Percentiles rank a stretch among this genome's conserved stretches.
phyloP scores from a whole-genome alignment of 2,888 invertebrate species.

The Drosophila anomalata region DNA sequence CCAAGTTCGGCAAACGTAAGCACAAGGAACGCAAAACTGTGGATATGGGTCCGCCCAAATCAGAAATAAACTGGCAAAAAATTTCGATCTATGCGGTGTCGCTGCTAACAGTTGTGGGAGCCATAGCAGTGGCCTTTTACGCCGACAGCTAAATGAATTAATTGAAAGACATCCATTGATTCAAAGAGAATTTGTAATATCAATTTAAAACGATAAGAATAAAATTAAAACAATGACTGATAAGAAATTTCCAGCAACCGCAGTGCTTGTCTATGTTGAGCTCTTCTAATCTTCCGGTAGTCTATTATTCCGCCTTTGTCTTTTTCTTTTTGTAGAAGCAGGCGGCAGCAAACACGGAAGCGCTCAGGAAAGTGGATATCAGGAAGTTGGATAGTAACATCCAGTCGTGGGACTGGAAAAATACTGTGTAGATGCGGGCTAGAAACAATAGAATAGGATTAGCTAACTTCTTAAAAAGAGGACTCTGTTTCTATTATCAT shows the following conservation, averaged over 20 bases:
- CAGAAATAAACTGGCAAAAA: conserved; percentile 61
- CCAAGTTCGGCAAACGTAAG: conserved; percentile 90
- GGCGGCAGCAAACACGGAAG: conserved; percentile 89
- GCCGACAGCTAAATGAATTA: conserved; percentile 64
- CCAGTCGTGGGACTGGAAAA: conserved; percentile 90
- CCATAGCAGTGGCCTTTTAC: conserved; percentile 74
- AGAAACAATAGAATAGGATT: conserved; percentile 68
- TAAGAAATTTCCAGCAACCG: conserved; percentile 21
- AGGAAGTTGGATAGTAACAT: conserved; percentile 90
- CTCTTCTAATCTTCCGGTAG: conserved; percentile 13
- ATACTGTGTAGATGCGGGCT: conserved; percentile 93
- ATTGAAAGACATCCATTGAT: conserved; percentile 12
- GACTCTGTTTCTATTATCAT: conserved; percentile 82
- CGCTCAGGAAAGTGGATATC: conserved; percentile 89
- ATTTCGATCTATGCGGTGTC: conserved; percentile 58
- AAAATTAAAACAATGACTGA: conserved; percentile 39
- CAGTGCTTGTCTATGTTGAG: conserved; percentile 38
- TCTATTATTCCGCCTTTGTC: conserved; percentile 60
- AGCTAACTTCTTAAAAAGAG: background rate
- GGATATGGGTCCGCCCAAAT: conserved; percentile 52
- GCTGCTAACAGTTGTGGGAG: conserved; percentile 56
- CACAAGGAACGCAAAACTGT: conserved; percentile 84
- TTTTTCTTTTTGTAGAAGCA: conserved; percentile 86
- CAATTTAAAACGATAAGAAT: conserved; percentile 27
- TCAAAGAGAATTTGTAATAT: conserved; percentile 37